Evolutionary conservation across 2,888 invertebrate genomes (phyloP).

Genomic region (Torymus auratus): DNA sequence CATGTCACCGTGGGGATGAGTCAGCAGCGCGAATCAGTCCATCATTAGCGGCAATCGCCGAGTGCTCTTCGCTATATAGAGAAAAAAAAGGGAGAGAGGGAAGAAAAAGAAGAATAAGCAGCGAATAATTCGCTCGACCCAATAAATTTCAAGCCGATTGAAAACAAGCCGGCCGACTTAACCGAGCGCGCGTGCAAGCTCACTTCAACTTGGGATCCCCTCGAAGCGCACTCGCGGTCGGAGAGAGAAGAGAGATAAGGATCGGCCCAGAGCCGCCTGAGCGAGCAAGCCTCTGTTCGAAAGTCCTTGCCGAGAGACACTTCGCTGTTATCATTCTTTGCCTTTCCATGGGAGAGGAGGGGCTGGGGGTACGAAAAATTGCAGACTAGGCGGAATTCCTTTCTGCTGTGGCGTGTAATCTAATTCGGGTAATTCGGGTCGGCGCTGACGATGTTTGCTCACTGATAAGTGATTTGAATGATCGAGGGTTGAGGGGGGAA

Average conservation of each 20-base stretch:
- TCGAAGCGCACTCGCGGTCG: too few species aligned
- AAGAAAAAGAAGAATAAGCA: neutral
- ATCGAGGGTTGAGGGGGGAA: neutral
- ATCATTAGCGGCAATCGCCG: slow-evolving; percentile 19
- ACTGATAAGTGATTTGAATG: neutral
- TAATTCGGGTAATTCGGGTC: slow-evolving; percentile 5
- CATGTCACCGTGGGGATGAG: too few species aligned
- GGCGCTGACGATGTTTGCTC: neutral
- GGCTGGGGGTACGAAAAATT: neutral
- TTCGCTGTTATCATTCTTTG: slow-evolving; percentile 20
- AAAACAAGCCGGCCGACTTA: slow-evolving; percentile 46
- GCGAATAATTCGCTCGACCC: slow-evolving; percentile 12
- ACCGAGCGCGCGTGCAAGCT: too few species aligned
- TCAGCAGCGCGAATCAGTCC: slow-evolving; percentile 20
- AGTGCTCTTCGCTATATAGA: slow-evolving; percentile 6
- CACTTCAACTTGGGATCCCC: too few species aligned
- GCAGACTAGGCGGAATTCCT: neutral
- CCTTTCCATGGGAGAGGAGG: neutral
- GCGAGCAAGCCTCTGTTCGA: slow-evolving; percentile 17
- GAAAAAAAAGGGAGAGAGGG: neutral
- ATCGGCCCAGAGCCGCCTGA: slow-evolving; percentile 17
- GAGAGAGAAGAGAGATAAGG: slow-evolving; percentile 27
- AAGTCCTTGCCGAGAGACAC: slow-evolving; percentile 24
- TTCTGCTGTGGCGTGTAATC: neutral
- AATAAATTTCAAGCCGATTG: slow-evolving; percentile 55